Evolutionary conservation across 2,113 vertebrate species (phyloP), one percentile per base, ranked within the genome.

Genomic region (Zapornia atra): DNA sequence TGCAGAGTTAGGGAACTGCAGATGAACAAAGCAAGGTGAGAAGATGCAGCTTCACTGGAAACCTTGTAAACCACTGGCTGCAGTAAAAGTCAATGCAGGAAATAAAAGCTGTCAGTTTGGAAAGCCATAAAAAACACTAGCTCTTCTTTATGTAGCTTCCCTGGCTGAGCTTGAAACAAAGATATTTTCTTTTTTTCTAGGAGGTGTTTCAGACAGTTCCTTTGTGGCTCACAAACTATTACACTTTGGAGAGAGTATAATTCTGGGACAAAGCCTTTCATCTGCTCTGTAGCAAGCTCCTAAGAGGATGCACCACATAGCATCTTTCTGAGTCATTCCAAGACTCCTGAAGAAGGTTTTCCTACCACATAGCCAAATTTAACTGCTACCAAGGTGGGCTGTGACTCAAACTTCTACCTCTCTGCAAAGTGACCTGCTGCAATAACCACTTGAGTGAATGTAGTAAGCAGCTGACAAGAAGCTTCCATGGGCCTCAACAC

Each of bases 41-140:
- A 53, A 86, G 72, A 61, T 17, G 11, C 15, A 86, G 38, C 77
- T 82, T 81, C 19, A 7, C 79, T 68, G 40, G 51, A 79, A 94
- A 31, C 33, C 65, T 68, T 64, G 38, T 63, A 89, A 88, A 76
- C 33, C 56, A 53, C 54, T 18, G 40, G 21, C 60, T 92, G 72
- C 82, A 87, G 56, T 78, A 83, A 71, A 91, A 75, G 46, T 59
- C 80, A 56, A 3, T 24, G 48, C 34, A 89, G 69, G 65, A 72
- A 79, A 92, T 76, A 91, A 92, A 89, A 92, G 69, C 83, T 91
- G 57, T 38, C 66, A n/a, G 34, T 56, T 92, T 53, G 70, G 76
- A 83, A 82, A 69, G 61, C n/a, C 50, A 44, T 91, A 85, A 94
- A 87, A 31, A 1, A 17, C 25, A 75, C 31, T 4, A 9, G 20